phyloP scores from a whole-genome alignment of 2,888 invertebrate species.

The Luperina testacea region DNA sequence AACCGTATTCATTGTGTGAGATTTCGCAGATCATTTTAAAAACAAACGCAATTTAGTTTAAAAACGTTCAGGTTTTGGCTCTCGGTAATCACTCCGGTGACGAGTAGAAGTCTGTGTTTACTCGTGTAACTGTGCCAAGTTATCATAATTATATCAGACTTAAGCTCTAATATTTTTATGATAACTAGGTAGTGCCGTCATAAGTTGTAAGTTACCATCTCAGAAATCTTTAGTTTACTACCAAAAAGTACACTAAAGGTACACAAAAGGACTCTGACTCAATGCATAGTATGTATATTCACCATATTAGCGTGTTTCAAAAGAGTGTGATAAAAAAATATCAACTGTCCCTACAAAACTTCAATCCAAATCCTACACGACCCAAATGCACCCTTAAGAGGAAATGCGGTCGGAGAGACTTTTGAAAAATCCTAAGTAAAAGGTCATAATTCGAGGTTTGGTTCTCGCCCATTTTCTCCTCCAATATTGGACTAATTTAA shows the following conservation, averaged over 20 bases:
- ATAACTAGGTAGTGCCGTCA: background rate
- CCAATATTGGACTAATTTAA: no score
- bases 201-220: background rate
- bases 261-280: no score
- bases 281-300: no score
- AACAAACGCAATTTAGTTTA: background rate
- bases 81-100: background rate
- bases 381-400: no score
- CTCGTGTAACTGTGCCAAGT: background rate
- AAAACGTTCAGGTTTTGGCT: background rate
- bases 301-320: no score
- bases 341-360: background rate
- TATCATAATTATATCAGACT: background rate
- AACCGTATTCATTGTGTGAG: background rate
- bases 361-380: no score
- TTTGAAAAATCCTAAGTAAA: no score
- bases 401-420: no score
- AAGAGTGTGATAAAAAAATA: background rate
- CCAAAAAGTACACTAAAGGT: no score
- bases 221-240: background rate
- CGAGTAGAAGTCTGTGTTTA: background rate
- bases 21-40: background rate
- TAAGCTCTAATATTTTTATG: background rate
- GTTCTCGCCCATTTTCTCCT: no score
- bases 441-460: no score